These are phyloP conservation scores for Somateria mollissima DNA, from an alignment of 2,797 vertebrate genomes.

Conservation along the genomic window DNA sequence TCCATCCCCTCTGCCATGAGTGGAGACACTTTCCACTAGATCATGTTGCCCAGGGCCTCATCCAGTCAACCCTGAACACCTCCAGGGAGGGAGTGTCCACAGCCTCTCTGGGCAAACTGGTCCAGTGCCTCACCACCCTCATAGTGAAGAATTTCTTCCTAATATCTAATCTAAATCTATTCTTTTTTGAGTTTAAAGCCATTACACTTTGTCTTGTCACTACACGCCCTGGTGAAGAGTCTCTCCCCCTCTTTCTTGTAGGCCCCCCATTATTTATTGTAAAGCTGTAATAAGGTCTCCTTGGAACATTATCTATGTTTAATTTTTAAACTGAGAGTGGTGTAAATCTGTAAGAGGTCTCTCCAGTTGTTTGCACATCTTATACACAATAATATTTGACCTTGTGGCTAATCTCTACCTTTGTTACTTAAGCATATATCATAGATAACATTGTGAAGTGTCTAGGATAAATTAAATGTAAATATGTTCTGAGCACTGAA, in stretches of 20 bases:
- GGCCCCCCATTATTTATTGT: not conserved
- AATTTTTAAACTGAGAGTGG: not conserved
- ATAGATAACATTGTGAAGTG: not conserved
- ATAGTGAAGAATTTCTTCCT: not conserved
- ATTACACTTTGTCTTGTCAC: not conserved
- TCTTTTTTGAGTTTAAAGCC: not conserved
- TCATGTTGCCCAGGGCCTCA: not conserved
- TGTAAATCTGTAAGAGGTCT: not conserved
- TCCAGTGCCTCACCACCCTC: not conserved
- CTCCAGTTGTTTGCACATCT: not conserved
- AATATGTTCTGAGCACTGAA: not conserved
- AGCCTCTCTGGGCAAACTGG: not conserved
- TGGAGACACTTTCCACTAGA: not conserved
- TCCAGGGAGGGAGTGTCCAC: not conserved
- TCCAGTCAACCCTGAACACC: not conserved
- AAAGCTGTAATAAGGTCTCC: not conserved
- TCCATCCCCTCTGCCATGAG: not conserved
- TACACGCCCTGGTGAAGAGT: not conserved
- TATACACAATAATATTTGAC: not conserved
- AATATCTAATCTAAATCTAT: not conserved
- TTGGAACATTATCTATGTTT: not conserved
- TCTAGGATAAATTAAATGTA: not conserved
- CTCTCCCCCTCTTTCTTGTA: not conserved
- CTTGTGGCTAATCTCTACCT: not conserved
- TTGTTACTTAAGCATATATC: not conserved